phyloP scores from a whole-genome alignment of 2,888 invertebrate genomes.

The Dynastes grantii region DNA sequence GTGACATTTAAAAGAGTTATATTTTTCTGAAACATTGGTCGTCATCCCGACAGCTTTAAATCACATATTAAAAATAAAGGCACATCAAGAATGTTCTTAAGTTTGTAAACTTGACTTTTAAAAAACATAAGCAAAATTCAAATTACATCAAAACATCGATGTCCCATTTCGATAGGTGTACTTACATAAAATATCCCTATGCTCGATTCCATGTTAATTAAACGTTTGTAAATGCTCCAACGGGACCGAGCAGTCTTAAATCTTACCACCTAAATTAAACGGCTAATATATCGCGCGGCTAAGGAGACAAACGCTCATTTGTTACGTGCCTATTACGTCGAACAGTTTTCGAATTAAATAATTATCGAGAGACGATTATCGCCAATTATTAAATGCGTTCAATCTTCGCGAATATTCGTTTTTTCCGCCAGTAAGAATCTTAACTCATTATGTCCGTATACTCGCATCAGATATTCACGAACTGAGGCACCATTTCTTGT shows the following conservation, averaged over 20 bases:
- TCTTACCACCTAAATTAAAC: conserved; percentile 22
- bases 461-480: conserved; percentile 12
- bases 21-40: too few relatives aligned
- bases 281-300: conserved; percentile 13
- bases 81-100: too few relatives aligned
- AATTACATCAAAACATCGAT: too few relatives aligned
- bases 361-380: conserved; percentile 37
- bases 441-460: conserved; percentile 33
- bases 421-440: conserved; percentile 29
- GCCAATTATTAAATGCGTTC: conserved; percentile 27
- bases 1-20: too few relatives aligned
- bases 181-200: too few relatives aligned
- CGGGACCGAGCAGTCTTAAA: background rate
- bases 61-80: too few relatives aligned
- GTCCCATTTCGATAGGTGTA: too few relatives aligned
- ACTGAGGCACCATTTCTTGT: background rate
- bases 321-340: conserved; percentile 16
- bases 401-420: conserved; percentile 38
- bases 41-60: too few relatives aligned
- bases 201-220: too few relatives aligned
- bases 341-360: conserved; percentile 32
- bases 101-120: too few relatives aligned
- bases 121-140: too few relatives aligned
- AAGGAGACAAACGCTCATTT: conserved; percentile 26
- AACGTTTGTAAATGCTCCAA: too few relatives aligned